Percentiles rank a stretch among this genome's conserved stretches.
Evolutionary conservation across 1,140 invertebrate genomes (phyloP).

Genomic region (Cherax quadricarinatus): DNA sequence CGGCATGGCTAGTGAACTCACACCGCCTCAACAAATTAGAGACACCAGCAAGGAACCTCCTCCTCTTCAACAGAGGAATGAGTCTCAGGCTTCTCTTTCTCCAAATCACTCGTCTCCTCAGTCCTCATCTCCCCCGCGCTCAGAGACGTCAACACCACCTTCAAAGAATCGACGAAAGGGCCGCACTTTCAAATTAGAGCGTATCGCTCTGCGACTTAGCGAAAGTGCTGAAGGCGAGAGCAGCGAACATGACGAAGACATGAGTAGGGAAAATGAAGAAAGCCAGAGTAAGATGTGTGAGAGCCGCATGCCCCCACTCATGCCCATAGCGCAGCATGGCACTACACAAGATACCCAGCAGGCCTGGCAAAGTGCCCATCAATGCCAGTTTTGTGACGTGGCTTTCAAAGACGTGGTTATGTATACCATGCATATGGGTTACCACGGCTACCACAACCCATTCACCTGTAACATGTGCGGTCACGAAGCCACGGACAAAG

Average conservation of each 20-base stretch:
- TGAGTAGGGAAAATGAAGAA: conserved; percentile 48
- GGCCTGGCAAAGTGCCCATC: conserved; percentile 77
- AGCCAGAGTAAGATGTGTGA: conserved; percentile 22
- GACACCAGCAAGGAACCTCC: conserved; percentile 54
- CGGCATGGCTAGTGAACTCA: conserved; percentile 62
- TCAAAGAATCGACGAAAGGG: conserved; percentile 87
- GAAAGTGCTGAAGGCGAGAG: conserved; percentile 66
- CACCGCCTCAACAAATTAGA: conserved; percentile 55
- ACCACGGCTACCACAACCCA: conserved; percentile 92
- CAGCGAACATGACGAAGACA: conserved; percentile 66
- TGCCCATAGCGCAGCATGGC: conserved; percentile 57
- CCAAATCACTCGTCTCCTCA: conserved; percentile 52
- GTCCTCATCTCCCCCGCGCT: conserved; percentile 42
- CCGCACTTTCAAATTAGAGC: conserved; percentile 86
- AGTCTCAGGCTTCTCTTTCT: conserved; percentile 57
- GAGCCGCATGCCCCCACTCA: conserved; percentile 40
- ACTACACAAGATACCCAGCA: conserved; percentile 65
- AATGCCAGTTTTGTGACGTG: conserved; percentile 93
- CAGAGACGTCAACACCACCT: conserved; percentile 69
- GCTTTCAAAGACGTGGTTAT: conserved; percentile 92
- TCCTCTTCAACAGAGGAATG: conserved; percentile 22
- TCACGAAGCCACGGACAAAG: conserved; percentile 86
- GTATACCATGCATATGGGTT: conserved; percentile 97
- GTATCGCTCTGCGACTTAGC: conserved; percentile 78
- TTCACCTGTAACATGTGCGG: conserved; percentile 98